These are phyloP conservation scores for Macropis europaea DNA, from an alignment of 2,888 invertebrate species.

Conservation along the genomic window DNA sequence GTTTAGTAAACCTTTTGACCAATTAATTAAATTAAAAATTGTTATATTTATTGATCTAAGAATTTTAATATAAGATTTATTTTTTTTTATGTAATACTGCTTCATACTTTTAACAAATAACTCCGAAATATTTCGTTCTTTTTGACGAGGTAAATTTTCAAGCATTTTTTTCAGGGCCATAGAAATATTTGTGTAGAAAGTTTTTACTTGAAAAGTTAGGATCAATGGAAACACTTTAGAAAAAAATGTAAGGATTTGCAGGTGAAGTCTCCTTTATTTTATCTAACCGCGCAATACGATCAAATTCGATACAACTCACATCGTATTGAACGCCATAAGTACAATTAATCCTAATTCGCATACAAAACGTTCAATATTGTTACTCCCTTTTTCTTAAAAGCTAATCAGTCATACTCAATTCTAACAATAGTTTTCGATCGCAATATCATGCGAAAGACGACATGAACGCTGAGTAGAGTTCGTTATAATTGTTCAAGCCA, in stretches of 20 bases:
- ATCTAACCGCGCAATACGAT: slow-evolving; percentile 32
- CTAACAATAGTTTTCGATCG: slow-evolving; percentile 14
- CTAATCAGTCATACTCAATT: slow-evolving; percentile 61
- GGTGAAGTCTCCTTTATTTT: slow-evolving; percentile 40
- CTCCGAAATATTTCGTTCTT: no score
- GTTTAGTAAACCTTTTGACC: no score
- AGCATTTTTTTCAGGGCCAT: no score
- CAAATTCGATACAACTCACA: background rate
- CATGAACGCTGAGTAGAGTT: slow-evolving; percentile 14
- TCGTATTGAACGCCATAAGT: slow-evolving; percentile 43
- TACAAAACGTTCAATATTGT: slow-evolving; percentile 47
- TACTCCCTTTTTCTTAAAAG: slow-evolving; percentile 51
- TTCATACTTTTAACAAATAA: no score
- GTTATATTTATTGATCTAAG: no score
- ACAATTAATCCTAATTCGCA: slow-evolving; percentile 34
- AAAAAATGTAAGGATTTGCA: background rate
- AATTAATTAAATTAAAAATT: no score
- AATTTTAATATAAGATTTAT: no score
- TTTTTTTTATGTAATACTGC: no score
- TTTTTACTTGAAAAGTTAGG: no score
- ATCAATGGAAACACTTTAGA: no score
- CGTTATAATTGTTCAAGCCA: background rate
- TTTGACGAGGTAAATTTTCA: no score
- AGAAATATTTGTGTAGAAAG: no score
- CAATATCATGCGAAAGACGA: slow-evolving; percentile 7